A percentile compares a stretch with the other conserved stretches of the same genome.
Evolutionary conservation across 2,888 invertebrate species (phyloP).

Genomic region (Xanthorhoe designata): DNA sequence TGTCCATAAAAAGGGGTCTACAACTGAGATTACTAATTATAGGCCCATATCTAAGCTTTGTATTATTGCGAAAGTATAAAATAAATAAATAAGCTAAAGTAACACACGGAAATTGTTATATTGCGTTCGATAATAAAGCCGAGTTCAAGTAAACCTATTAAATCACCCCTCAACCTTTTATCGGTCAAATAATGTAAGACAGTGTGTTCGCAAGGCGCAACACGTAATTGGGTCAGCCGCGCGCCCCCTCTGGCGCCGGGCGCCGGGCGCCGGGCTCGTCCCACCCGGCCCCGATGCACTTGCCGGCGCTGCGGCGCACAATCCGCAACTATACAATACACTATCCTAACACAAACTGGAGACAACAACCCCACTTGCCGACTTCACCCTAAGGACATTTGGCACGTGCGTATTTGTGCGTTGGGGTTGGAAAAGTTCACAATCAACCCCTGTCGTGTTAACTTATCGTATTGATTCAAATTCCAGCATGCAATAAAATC

Average conservation of each 20-base stretch:
- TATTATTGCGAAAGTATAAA: too few species aligned
- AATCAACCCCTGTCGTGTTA: neutral
- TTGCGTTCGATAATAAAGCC: neutral
- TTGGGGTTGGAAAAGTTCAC: neutral
- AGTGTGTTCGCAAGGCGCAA: slow-evolving; percentile 13
- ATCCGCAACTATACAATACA: neutral
- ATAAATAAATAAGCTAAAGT: too few species aligned
- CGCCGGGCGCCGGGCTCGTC: neutral
- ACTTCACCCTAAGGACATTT: neutral
- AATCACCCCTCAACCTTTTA: neutral
- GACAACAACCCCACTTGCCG: slow-evolving; percentile 1
- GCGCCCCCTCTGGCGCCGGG: neutral
- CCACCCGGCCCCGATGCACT: neutral
- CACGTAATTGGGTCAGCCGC: slow-evolving; percentile 24
- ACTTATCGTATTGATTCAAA: neutral
- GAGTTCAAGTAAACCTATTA: too few species aligned
- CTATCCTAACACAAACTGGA: neutral
- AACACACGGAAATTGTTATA: too few species aligned
- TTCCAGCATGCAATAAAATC: neutral
- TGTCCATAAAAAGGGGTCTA: too few species aligned
- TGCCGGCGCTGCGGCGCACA: neutral
- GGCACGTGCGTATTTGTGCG: neutral
- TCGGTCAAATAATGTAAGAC: neutral
- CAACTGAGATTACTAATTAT: too few species aligned
- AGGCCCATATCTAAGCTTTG: too few species aligned